phyloP scores from a whole-genome alignment of 2,797 vertebrate genomes.

The Lycodopsis pacificus region DNA sequence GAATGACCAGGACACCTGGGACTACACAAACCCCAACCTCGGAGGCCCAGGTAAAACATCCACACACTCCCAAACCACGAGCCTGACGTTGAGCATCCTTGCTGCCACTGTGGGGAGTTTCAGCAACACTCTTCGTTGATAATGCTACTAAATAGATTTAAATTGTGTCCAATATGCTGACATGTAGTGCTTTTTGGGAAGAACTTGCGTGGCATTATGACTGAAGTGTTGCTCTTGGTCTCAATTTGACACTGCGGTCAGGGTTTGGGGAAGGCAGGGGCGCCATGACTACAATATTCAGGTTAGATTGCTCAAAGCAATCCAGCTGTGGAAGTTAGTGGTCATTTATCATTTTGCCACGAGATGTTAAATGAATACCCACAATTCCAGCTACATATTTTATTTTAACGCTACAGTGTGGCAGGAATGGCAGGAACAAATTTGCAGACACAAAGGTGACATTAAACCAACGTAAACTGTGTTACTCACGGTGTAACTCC shows the following conservation, averaged over 20 bases:
- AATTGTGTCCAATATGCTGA: background rate
- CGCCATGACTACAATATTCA: background rate
- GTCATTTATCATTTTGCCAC: background rate
- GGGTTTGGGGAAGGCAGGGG: background rate
- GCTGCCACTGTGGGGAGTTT: conserved; percentile 72
- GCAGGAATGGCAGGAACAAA: conserved; percentile 42
- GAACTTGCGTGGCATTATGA: conserved; percentile 49
- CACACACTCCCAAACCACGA: background rate
- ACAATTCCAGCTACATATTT: background rate
- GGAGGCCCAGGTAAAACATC: conserved; percentile 92
- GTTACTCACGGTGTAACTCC: background rate
- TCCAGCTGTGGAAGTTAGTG: background rate
- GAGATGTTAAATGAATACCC: background rate
- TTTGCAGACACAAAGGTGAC: background rate
- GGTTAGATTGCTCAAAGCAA: background rate
- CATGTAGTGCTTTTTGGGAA: background rate
- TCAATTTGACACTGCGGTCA: background rate
- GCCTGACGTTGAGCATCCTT: conserved; percentile 54
- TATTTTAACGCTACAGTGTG: background rate
- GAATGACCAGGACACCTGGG: conserved; percentile 98
- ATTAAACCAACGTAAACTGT: background rate
- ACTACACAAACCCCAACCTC: conserved; percentile 96
- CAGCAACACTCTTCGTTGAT: conserved; percentile 47
- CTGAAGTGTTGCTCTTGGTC: conserved; percentile 49
- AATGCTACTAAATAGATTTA: conserved; percentile 22